phyloP scores from a whole-genome alignment of 2,888 invertebrate genomes.

The Nasonia oneida region DNA sequence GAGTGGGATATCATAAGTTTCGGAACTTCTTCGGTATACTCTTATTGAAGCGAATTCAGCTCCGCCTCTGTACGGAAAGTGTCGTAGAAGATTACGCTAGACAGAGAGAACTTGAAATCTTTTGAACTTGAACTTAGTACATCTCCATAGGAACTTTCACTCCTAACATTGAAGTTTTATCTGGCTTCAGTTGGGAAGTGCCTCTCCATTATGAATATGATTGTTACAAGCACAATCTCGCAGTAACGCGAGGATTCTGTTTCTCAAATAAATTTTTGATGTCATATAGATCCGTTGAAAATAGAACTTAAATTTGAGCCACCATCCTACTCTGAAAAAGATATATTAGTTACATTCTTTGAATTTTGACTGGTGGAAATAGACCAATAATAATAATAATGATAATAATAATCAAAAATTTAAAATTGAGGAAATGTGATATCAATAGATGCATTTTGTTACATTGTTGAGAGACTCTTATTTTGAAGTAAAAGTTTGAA shows the following conservation, averaged over 20 bases:
- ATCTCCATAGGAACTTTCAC: not conserved
- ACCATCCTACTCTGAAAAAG: too few relatives aligned
- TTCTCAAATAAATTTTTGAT: too few relatives aligned
- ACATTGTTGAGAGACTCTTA: too few relatives aligned
- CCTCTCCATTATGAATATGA: not conserved
- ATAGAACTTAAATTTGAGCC: too few relatives aligned
- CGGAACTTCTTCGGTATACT: not conserved
- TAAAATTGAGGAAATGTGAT: too few relatives aligned
- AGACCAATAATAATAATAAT: too few relatives aligned
- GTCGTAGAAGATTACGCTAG: not conserved
- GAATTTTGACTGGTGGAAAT: too few relatives aligned
- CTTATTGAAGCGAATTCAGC: not conserved
- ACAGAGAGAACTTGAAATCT: constrained; percentile 18
- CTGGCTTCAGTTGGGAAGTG: not conserved
- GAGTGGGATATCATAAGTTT: not conserved
- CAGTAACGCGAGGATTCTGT: not conserved
- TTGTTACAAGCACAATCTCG: not conserved
- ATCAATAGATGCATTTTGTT: too few relatives aligned
- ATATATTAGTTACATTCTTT: too few relatives aligned
- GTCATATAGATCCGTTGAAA: too few relatives aligned
- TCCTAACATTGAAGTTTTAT: not conserved
- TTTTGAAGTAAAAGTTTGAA: too few relatives aligned
- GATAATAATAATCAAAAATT: too few relatives aligned
- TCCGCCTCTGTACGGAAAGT: not conserved
- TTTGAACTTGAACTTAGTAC: constrained; percentile 22